Percentiles rank a stretch among this genome's conserved stretches.
Evolutionary conservation across 2,797 vertebrate species (phyloP).

Genomic region (Amblyraja radiata): DNA sequence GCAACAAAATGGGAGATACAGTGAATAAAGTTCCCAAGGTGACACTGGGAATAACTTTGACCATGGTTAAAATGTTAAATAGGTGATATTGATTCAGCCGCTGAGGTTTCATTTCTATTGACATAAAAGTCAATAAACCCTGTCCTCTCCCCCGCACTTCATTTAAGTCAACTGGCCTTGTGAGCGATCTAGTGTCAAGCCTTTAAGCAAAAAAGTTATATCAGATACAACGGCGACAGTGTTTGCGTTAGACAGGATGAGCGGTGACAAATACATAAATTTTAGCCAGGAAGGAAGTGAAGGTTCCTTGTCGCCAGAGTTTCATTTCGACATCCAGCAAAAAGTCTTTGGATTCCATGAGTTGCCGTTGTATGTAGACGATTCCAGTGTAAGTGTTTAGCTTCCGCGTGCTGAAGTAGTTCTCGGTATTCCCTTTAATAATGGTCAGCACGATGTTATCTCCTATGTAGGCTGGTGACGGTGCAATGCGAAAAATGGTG

Average conservation of each 20-base stretch:
- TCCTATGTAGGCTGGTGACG: slow-evolving; percentile 80
- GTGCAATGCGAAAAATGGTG: slow-evolving; percentile 93
- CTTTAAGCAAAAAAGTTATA: background rate
- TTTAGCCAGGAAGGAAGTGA: slow-evolving; percentile 67
- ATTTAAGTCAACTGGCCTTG: slow-evolving; percentile 4
- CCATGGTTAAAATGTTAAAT: background rate
- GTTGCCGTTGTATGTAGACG: slow-evolving; percentile 75
- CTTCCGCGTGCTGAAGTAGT: slow-evolving; percentile 82
- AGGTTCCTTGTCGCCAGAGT: slow-evolving; percentile 81
- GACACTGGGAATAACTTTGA: background rate
- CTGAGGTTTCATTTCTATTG: background rate
- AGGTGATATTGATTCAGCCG: background rate
- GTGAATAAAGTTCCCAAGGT: background rate
- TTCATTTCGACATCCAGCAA: slow-evolving; percentile 89
- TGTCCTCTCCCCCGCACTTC: too few species aligned
- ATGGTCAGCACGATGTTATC: slow-evolving; percentile 86
- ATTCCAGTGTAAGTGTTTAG: slow-evolving; percentile 85
- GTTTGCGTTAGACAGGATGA: slow-evolving; percentile 63
- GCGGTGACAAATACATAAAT: slow-evolving; percentile 90
- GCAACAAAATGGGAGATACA: background rate
- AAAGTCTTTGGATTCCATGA: slow-evolving; percentile 76
- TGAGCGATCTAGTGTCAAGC: background rate
- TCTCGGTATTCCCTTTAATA: slow-evolving; percentile 81
- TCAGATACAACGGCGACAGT: background rate
- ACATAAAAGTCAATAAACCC: background rate